These are phyloP conservation scores for Agrotis puta DNA, from an alignment of 2,888 invertebrate genomes.

Conservation along the genomic window DNA sequence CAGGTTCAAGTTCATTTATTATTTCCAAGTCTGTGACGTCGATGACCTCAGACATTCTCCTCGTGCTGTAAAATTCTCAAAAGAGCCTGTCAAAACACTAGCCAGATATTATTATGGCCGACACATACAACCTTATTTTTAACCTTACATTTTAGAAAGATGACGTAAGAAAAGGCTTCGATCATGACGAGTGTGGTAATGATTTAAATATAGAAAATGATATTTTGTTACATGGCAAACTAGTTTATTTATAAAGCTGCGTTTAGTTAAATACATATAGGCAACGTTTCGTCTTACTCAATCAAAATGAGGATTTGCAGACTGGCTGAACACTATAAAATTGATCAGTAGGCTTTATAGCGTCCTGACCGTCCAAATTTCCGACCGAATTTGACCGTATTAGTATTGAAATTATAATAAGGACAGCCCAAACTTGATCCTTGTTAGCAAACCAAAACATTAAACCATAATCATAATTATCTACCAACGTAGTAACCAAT, in stretches of 20 bases:
- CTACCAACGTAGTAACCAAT: background rate
- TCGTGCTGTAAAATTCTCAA: constrained; percentile 19
- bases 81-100: constrained; percentile 16
- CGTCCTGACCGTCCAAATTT: too few species aligned
- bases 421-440: too few species aligned
- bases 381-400: too few species aligned
- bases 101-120: background rate
- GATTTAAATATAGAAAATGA: constrained; percentile 55
- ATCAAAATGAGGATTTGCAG: too few species aligned
- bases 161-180: constrained; percentile 46
- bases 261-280: background rate
- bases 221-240: constrained; percentile 29
- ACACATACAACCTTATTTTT: constrained; percentile 23
- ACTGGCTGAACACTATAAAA: too few species aligned
- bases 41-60: constrained; percentile 14
- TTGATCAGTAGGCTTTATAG: too few species aligned
- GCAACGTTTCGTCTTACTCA: too few species aligned
- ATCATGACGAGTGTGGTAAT: constrained; percentile 33
- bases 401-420: too few species aligned
- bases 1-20: constrained; percentile 29
- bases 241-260: constrained; percentile 14
- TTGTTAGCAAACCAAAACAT: too few species aligned
- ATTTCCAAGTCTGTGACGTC: constrained; percentile 17
- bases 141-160: constrained; percentile 29
- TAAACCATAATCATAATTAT: background rate